phyloP scores from a whole-genome alignment of 35 echinoderm and acorn worm species.

The Nesometra sesokonis region DNA sequence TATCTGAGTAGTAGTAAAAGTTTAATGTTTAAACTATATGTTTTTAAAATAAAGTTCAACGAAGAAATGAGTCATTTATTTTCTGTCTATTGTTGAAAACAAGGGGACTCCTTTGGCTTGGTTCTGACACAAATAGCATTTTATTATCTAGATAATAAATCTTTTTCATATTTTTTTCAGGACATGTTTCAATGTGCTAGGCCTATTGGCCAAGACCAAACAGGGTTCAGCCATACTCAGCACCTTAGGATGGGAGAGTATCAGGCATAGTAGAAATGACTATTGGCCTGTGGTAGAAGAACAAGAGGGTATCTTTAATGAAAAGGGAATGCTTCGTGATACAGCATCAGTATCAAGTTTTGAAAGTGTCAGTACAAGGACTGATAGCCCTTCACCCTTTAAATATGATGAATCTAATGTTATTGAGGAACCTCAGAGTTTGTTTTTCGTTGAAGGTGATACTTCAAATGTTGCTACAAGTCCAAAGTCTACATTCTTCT shows the following conservation, averaged over 20 bases:
- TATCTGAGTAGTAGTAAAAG: too few relatives aligned
- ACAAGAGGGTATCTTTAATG: constrained; percentile 45
- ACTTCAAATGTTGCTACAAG: neutral
- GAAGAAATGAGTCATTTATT: too few relatives aligned
- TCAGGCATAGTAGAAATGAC: constrained; percentile 48
- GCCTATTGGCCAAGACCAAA: constrained; percentile 73
- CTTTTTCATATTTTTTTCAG: constrained; percentile 8
- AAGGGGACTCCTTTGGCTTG: too few relatives aligned
- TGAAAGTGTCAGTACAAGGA: neutral
- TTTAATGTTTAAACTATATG: too few relatives aligned
- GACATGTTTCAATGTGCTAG: constrained; percentile 95
- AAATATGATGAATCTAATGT: neutral
- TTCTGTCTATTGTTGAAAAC: too few relatives aligned
- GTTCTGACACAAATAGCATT: too few relatives aligned
- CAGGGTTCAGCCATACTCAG: constrained; percentile 74
- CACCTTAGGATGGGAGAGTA: constrained; percentile 78
- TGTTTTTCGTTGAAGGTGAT: constrained; percentile 13
- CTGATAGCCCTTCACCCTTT: neutral
- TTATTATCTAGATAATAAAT: neutral
- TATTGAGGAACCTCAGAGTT: neutral
- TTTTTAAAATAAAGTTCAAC: too few relatives aligned
- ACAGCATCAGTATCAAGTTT: constrained; percentile 9
- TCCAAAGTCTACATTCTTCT: constrained; percentile 11
- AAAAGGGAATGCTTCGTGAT: constrained; percentile 7
- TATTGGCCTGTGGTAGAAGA: constrained; percentile 71